Evolutionary conservation across 2,888 invertebrate species (phyloP).

Genomic region (Amphimallon solstitiale): DNA sequence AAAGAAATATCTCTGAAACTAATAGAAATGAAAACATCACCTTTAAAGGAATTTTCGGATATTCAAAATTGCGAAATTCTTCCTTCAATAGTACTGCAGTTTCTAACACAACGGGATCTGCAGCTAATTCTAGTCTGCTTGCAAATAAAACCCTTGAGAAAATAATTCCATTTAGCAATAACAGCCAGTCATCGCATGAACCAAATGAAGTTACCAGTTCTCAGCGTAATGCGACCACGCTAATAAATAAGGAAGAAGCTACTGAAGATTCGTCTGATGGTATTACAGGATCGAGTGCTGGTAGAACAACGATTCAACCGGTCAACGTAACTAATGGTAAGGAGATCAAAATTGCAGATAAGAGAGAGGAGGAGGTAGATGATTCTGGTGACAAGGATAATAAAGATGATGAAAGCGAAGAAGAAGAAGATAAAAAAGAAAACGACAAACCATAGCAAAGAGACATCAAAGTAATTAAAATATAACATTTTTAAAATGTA

Average conservation of each 20-base stretch:
- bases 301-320: not conserved
- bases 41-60: too few species aligned
- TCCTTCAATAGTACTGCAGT: not conserved
- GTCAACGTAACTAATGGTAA: not conserved
- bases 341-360: not conserved
- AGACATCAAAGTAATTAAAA: not conserved
- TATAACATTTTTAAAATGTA: too few species aligned
- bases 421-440: not conserved
- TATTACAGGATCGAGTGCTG: not conserved
- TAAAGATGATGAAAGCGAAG: slow-evolving; percentile 14
- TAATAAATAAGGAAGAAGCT: not conserved
- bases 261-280: not conserved
- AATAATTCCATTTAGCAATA: not conserved
- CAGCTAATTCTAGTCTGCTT: not conserved
- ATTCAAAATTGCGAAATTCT: too few species aligned
- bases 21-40: too few species aligned
- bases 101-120: not conserved
- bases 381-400: slow-evolving; percentile 1
- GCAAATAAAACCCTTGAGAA: not conserved
- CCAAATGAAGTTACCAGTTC: not conserved
- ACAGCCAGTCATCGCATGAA: too few species aligned
- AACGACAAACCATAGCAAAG: not conserved
- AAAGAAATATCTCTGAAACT: too few species aligned
- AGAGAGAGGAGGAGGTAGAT: not conserved
- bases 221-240: not conserved